Evolutionary conservation across 2,797 vertebrate species (phyloP), one percentile per base, ranked within the genome.

Genomic region (Galago senegalensis): DNA sequence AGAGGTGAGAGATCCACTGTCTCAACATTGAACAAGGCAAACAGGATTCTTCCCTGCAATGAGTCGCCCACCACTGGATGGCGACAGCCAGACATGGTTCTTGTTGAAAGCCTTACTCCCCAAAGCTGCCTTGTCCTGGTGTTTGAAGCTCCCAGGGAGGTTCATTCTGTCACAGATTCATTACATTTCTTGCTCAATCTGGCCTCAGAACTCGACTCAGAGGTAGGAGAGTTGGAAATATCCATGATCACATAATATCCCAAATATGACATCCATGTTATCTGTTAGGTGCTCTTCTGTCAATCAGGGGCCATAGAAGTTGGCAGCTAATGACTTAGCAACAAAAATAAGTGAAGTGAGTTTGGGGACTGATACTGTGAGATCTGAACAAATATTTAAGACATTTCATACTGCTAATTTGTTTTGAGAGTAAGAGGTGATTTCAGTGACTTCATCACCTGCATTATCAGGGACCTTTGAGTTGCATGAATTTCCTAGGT

Each of bases 311-410:
- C 29, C 49, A 37, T 2, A 31, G 23, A 1, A 43, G 23, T 29
- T n/a, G 60, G 23, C 34, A 37, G 29, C 10, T 70, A 80, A 86
- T 7, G 27, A 79, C 46, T 72, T 70, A 63, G 70, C 31, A 83
- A 69, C 46, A 75, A 79, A 91, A 58, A 34, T 82, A 86, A 96
- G 65, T 12, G 29, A 89, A 84, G 43, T 67, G 34, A 91, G 29
- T 91, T 88, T 69, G n/a, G 5, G 2, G 49, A 60, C 21, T 86
- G 88, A 73, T n/a, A 17, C 23, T 80, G 34, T 83, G 86, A 91
- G 23, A 84, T 85, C 34, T 49, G 29, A 87, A 23, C 65, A 83
- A 27, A 84, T 25, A 84, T 65, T 85, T 60, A 34, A 65, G 27
- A 88, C 81, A 16, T 69, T 92, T 82, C 70, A 58, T 87, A 53